Evolutionary conservation across 2,113 vertebrate species (phyloP).

Genomic region (Rattus norvegicus): GRCr8 NC_086024.1:32211501-32212000

Average conservation of each 20-base stretch:
- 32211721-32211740: neutral
- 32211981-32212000: too few species aligned
- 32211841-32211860: neutral
- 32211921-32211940: neutral
- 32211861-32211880: too few species aligned
- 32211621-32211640: too few species aligned
- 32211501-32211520: neutral
- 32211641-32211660: too few species aligned
- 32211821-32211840: neutral
- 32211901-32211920: neutral
- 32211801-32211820: too few species aligned
- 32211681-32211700: neutral
- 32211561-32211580: neutral
- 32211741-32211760: neutral
- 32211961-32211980: conserved; percentile 2
- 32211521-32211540: neutral
- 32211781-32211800: neutral
- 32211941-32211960: neutral
- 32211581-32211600: neutral
- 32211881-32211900: too few species aligned
- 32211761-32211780: neutral
- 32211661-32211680: neutral
- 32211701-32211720: neutral
- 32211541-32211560: neutral
- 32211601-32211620: neutral